phyloP scores from a whole-genome alignment of 2,888 invertebrate genomes.

The Ceraclea dissimilis region DNA sequence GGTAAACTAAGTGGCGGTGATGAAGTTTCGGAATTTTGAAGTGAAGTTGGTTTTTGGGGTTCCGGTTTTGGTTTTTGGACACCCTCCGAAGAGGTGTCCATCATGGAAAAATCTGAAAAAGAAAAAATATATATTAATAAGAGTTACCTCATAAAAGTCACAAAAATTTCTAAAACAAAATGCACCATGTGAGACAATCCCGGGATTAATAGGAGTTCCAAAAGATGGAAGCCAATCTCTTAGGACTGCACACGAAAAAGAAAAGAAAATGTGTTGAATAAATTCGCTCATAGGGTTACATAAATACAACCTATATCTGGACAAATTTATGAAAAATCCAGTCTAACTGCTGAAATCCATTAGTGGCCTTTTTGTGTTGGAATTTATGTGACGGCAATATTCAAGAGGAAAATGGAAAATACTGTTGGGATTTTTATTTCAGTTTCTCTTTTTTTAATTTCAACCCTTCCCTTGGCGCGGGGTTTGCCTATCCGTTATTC shows the following conservation, averaged over 20 bases:
- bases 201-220: too few species aligned
- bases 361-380: too few species aligned
- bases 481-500: not conserved
- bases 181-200: too few species aligned
- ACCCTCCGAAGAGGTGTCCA: slow-evolving; percentile 12
- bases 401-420: not conserved
- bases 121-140: slow-evolving; percentile 1
- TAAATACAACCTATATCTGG: too few species aligned
- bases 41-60: not conserved
- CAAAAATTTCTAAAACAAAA: too few species aligned
- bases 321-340: not conserved
- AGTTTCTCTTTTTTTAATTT: not conserved
- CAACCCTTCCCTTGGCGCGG: not conserved
- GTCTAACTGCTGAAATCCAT: too few species aligned
- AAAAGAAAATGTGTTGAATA: too few species aligned
- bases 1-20: not conserved
- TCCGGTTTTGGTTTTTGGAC: slow-evolving; percentile 2
- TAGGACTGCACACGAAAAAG: too few species aligned
- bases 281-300: too few species aligned
- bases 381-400: not conserved
- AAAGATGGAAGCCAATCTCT: too few species aligned
- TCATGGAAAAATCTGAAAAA: slow-evolving; percentile 9
- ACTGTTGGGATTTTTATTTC: not conserved
- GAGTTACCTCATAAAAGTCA: too few species aligned
- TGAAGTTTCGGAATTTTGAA: not conserved